Conservation (phyloP, 1,140 invertebrate genomes). For the Hylyphantes graminicola region DNA sequence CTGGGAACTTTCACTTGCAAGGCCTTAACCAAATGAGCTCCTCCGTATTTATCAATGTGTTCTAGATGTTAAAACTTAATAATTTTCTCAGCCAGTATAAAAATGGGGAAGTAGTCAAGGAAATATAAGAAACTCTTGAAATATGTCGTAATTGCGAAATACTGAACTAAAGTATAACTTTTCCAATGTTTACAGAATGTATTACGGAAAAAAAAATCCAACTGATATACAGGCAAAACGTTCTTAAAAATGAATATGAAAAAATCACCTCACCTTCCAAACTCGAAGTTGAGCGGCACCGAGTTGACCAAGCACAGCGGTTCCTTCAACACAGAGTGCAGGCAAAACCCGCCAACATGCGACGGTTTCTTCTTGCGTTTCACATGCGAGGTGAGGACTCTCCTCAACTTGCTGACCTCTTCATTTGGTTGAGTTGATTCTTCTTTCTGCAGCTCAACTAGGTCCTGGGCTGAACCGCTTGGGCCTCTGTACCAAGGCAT, state of each 20-base stretch:
- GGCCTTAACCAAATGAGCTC: too few relatives aligned
- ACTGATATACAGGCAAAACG: too few relatives aligned
- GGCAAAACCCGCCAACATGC: conserved; percentile 64
- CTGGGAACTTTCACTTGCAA: too few relatives aligned
- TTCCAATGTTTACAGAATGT: too few relatives aligned
- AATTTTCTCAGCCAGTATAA: too few relatives aligned
- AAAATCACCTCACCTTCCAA: conserved; percentile 54
- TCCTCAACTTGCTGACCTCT: conserved; percentile 65
- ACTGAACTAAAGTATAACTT: too few relatives aligned
- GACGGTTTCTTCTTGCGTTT: conserved; percentile 63
- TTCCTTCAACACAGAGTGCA: conserved; percentile 69
- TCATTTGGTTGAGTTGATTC: conserved; percentile 26
- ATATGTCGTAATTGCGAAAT: too few relatives aligned
- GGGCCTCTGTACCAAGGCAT: conserved; percentile 58
- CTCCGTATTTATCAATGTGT: too few relatives aligned
- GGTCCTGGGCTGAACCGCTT: conserved; percentile 53
- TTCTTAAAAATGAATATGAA: not conserved
- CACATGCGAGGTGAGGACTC: conserved; percentile 69
- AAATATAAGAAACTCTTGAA: too few relatives aligned
- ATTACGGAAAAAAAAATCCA: too few relatives aligned
- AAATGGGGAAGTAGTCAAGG: too few relatives aligned
- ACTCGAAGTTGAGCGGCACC: conserved; percentile 68
- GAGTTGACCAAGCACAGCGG: conserved; percentile 69
- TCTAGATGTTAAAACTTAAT: too few relatives aligned
- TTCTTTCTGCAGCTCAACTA: conserved; percentile 48